Percentiles rank a stretch among this genome's conserved stretches.
These are phyloP conservation scores for Myripristis jacobus DNA, from an alignment of 2,797 vertebrate genomes.

Conservation along the genomic window DNA sequence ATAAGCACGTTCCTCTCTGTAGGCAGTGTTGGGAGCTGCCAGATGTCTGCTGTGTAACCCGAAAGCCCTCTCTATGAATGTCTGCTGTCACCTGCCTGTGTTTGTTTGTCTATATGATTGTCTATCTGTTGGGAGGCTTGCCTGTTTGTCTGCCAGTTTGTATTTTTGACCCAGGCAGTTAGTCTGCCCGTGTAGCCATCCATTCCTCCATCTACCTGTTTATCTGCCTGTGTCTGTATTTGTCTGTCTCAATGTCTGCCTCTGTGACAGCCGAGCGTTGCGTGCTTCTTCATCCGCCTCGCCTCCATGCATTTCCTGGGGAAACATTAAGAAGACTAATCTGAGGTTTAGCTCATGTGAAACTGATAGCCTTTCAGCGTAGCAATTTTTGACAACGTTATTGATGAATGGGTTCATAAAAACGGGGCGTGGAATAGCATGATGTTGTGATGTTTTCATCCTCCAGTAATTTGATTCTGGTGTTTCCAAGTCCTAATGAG, in stretches of 20 bases:
- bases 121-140: conserved; percentile 30
- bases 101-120: conserved; percentile 7
- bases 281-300: conserved; percentile 26
- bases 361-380: conserved; percentile 63
- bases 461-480: conserved; percentile 39
- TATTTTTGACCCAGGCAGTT: conserved; percentile 31
- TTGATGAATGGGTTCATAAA: conserved; percentile 63
- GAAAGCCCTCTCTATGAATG: conserved; percentile 29
- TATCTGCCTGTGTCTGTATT: conserved; percentile 34
- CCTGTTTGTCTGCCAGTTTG: conserved; percentile 33
- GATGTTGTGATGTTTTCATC: not conserved
- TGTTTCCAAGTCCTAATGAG: conserved; percentile 59
- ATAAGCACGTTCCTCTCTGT: too few species aligned
- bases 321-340: conserved; percentile 66
- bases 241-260: conserved; percentile 29
- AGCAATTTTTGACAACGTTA: conserved; percentile 59
- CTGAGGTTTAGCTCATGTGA: conserved; percentile 61
- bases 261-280: conserved; percentile 45
- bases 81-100: conserved; percentile 22
- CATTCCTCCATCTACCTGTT: conserved; percentile 39
- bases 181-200: conserved; percentile 30
- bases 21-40: too few species aligned
- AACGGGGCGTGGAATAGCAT: conserved; percentile 32
- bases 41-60: conserved; percentile 27
- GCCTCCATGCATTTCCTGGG: conserved; percentile 13